A percentile compares a stretch with the other conserved stretches of the same genome.
These are phyloP conservation scores for Furcula furcula DNA, from an alignment of 2,888 invertebrate species.

Conservation along the genomic window DNA sequence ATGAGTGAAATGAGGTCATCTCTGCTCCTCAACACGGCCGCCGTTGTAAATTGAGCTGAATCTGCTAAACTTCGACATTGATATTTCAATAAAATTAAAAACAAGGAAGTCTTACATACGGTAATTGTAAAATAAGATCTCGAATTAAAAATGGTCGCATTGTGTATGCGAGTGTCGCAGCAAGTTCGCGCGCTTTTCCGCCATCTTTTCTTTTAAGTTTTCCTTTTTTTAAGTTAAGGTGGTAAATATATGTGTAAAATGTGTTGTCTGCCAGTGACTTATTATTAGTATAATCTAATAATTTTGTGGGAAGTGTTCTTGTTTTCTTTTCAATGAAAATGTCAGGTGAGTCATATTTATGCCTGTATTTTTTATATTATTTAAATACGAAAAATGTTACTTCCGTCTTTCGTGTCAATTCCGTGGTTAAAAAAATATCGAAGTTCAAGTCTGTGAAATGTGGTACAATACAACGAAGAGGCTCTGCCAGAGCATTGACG, in stretches of 20 bases:
- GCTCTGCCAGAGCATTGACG: too few relatives aligned
- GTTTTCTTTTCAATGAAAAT: slow-evolving; percentile 36
- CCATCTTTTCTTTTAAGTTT: slow-evolving; percentile 27
- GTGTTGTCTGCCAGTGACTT: slow-evolving; percentile 16
- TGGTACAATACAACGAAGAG: too few relatives aligned
- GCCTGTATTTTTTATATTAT: background rate
- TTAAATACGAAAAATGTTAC: too few relatives aligned
- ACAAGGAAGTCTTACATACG: slow-evolving; percentile 46
- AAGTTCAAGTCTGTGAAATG: too few relatives aligned
- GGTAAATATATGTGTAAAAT: slow-evolving; percentile 10
- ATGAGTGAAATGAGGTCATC: slow-evolving; percentile 38
- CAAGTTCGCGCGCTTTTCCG: slow-evolving; percentile 49
- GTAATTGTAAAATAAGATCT: slow-evolving; percentile 24
- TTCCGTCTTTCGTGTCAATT: too few relatives aligned
- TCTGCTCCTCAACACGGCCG: slow-evolving; percentile 25
- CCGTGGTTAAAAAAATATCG: too few relatives aligned
- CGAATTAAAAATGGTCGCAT: slow-evolving; percentile 23
- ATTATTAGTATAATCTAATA: slow-evolving; percentile 10
- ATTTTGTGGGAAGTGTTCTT: slow-evolving; percentile 7
- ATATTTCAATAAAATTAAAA: slow-evolving; percentile 48
- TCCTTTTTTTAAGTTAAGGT: slow-evolving; percentile 11
- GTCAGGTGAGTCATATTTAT: slow-evolving; percentile 29
- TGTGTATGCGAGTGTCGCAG: slow-evolving; percentile 26
- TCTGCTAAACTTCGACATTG: slow-evolving; percentile 47
- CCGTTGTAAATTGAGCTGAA: slow-evolving; percentile 34